Base-by-base conservation (phyloP, 2,888 invertebrate genomes). In the Strigamia maritima region DNA sequence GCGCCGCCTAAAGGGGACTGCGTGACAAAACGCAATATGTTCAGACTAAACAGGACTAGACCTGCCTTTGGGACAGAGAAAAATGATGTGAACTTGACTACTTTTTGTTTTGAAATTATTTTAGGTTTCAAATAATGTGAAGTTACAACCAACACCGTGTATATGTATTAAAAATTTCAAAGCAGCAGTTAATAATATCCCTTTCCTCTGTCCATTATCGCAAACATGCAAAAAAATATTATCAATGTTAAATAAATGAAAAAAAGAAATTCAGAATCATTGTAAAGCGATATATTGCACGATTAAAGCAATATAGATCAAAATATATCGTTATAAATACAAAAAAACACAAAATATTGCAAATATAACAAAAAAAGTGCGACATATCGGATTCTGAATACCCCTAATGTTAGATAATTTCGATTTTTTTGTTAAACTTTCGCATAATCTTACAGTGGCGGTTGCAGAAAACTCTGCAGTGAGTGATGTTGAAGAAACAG, bases 1-100 rank as follows among this genome's bases (percentile, higher is more conserved):
- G 93, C 92, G 84, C 94, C 94, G n/a, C 83, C 83, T 8, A 83
- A 28, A 19, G 81, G 81, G 31, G 81, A 81, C 81, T 81, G 44
- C 19, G 35, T 74, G 44, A 79, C 75, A 54, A 79, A 35, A 75
- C 75, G 75, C 79, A 79, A 79, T 38, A 79, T 35, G 79, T 74
- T 79, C 79, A 79, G 38, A 75, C 79, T 70, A 35, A 79, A 79
- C 74, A 26, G 8, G n/a, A 54, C 31, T 60, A 77, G 60, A 26
- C 77, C 77, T 77, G 77, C 60, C 77, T 77, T 77, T 28, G 49
- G 24, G 60, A 60, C 60, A 60, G 60, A 60, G 24, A 24, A 60
- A 60, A 60, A 60, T 22, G 60, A 60, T 22, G 16, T n/a, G n/a
- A 38, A 38, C 10, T 38, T 10, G 38, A 54, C 54, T n/a, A 19